A percentile compares a stretch with the other conserved stretches of the same genome.
Evolutionary conservation across 2,797 vertebrate genomes (phyloP).

Genomic region (Spinus olivaceus): DNA sequence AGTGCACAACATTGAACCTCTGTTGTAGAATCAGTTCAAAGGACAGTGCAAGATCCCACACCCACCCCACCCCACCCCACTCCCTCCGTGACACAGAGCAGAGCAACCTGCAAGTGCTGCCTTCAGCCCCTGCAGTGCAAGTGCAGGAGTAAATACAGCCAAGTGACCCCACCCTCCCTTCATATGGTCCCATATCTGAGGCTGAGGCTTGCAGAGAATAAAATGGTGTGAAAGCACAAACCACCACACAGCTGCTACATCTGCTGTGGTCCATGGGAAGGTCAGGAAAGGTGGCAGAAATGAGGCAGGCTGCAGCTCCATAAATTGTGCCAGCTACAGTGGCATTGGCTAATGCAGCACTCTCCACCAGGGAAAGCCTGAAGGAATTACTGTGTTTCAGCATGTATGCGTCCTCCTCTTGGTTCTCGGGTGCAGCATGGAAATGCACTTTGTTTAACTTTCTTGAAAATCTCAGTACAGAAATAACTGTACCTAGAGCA

Average conservation of each 20-base stretch:
- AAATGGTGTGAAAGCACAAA: background rate
- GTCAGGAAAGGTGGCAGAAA: background rate
- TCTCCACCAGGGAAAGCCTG: background rate
- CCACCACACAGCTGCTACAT: rapidly evolving
- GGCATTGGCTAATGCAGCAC: background rate
- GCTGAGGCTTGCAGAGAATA: background rate
- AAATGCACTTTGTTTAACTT: background rate
- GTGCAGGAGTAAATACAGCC: background rate
- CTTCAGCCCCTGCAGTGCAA: background rate
- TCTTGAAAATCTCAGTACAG: background rate
- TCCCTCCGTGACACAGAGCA: background rate
- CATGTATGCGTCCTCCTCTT: background rate
- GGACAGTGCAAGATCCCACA: background rate
- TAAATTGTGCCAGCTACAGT: rapidly evolving
- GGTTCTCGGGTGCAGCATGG: background rate
- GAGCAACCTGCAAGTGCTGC: background rate
- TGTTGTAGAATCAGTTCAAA: background rate
- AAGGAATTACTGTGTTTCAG: background rate
- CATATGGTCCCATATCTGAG: rapidly evolving
- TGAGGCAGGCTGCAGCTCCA: rapidly evolving
- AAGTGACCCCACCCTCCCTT: rapidly evolving
- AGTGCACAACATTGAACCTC: background rate
- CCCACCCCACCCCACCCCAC: background rate
- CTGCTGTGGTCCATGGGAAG: rapidly evolving
- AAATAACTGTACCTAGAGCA: background rate